phyloP scores from a whole-genome alignment of 2,888 invertebrate species.

The Blera fallax region DNA sequence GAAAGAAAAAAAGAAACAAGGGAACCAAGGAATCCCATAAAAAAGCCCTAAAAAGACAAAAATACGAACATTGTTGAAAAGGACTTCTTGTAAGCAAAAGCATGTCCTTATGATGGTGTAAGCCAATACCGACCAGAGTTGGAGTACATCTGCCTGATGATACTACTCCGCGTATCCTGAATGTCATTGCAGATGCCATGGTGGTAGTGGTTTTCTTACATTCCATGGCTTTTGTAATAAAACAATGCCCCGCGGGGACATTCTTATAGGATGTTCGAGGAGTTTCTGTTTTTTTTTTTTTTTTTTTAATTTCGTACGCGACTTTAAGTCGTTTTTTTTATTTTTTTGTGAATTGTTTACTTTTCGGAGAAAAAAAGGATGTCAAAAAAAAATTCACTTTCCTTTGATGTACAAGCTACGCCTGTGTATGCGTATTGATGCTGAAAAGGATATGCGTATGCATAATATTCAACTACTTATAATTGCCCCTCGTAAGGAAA shows the following conservation, averaged over 20 bases:
- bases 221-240: constrained; percentile 71
- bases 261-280: constrained; percentile 57
- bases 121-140: constrained; percentile 43
- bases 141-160: constrained; percentile 30
- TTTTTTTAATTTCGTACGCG: constrained; percentile 51
- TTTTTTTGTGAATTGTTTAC: constrained; percentile 9
- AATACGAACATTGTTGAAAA: constrained; percentile 44
- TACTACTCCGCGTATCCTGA: neutral
- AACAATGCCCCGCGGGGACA: constrained; percentile 69
- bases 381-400: constrained; percentile 65
- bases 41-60: constrained; percentile 56
- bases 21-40: constrained; percentile 43
- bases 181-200: constrained; percentile 48
- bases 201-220: constrained; percentile 44
- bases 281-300: constrained; percentile 11
- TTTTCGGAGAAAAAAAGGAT: constrained; percentile 20
- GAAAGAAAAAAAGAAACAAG: neutral
- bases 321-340: constrained; percentile 17
- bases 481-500: constrained; percentile 64
- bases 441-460: constrained; percentile 33
- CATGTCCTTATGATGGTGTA: constrained; percentile 42
- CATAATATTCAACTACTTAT: constrained; percentile 42
- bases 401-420: constrained; percentile 60
- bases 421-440: neutral
- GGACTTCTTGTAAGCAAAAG: constrained; percentile 62